phyloP scores from a whole-genome alignment of 2,113 vertebrate species.

The Cyanoderma ruficeps region DNA sequence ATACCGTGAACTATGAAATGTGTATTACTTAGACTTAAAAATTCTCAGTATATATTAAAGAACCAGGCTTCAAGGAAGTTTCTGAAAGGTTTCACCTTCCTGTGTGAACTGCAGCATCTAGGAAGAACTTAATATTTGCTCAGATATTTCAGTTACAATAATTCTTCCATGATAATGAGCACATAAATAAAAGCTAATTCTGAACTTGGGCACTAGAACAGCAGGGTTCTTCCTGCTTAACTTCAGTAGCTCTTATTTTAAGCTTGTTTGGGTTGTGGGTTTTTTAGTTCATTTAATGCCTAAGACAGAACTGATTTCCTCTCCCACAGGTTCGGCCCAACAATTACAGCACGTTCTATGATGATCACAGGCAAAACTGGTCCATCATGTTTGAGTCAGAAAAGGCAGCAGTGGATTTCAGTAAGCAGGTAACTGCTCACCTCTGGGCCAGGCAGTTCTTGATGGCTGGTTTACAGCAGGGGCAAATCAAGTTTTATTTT shows the following conservation, averaged over 20 bases:
- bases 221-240: neutral
- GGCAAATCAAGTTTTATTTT: neutral
- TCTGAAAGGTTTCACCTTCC: neutral
- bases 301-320: neutral
- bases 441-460: neutral
- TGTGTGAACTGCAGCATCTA: neutral
- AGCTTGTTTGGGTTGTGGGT: neutral
- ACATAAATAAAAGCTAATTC: neutral
- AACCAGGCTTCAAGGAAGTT: neutral
- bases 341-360: slow-evolving; percentile 94
- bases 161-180: neutral
- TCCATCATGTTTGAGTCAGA: slow-evolving; percentile 96
- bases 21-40: neutral
- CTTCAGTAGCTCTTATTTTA: neutral
- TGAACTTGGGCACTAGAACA: neutral
- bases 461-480: neutral
- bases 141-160: neutral
- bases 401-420: slow-evolving; percentile 84
- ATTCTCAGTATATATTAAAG: neutral
- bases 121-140: neutral
- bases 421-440: slow-evolving; percentile 83
- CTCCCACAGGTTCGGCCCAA: slow-evolving; percentile 84
- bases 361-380: slow-evolving; percentile 97
- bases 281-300: neutral
- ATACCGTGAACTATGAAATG: neutral